These are phyloP conservation scores for Drosophila greeni DNA, from an alignment of 2,888 invertebrate species.

Conservation along the genomic window DNA sequence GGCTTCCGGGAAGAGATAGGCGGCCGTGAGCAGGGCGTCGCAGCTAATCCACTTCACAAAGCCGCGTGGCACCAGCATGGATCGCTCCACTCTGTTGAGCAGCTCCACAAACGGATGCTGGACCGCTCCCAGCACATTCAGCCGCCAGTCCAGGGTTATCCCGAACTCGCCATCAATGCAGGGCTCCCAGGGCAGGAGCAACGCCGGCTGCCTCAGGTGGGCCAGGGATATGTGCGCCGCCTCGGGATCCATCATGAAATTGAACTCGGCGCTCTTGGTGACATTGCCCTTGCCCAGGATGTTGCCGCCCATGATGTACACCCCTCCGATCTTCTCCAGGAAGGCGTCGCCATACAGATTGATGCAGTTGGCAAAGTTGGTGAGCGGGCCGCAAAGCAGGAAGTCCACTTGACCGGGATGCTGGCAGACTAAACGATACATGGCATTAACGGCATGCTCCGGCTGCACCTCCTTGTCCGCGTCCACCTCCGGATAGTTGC, in stretches of 20 bases:
- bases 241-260: constrained; percentile 87
- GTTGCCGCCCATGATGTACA: constrained; percentile 90
- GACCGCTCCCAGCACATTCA: constrained; percentile 66
- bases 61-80: constrained; percentile 51
- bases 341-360: constrained; percentile 82
- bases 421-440: constrained; percentile 81
- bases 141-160: constrained; percentile 79
- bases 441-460: constrained; percentile 82
- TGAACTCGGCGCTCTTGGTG: constrained; percentile 85
- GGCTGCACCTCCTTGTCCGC: constrained; percentile 77
- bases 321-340: constrained; percentile 82
- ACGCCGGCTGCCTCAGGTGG: constrained; percentile 80
- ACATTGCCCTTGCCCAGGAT: constrained; percentile 84
- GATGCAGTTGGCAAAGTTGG: constrained; percentile 87
- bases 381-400: constrained; percentile 85
- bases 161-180: constrained; percentile 76
- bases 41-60: constrained; percentile 76
- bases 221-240: constrained; percentile 84
- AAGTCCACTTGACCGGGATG: constrained; percentile 81
- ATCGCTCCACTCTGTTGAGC: constrained; percentile 79
- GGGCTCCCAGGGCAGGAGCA: constrained; percentile 85
- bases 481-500: constrained; percentile 78
- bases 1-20: constrained; percentile 77
- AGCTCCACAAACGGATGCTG: constrained; percentile 77
- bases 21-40: constrained; percentile 80